Conservation (phyloP, 2,888 invertebrate species). For the Eupithecia dodoneata region DNA sequence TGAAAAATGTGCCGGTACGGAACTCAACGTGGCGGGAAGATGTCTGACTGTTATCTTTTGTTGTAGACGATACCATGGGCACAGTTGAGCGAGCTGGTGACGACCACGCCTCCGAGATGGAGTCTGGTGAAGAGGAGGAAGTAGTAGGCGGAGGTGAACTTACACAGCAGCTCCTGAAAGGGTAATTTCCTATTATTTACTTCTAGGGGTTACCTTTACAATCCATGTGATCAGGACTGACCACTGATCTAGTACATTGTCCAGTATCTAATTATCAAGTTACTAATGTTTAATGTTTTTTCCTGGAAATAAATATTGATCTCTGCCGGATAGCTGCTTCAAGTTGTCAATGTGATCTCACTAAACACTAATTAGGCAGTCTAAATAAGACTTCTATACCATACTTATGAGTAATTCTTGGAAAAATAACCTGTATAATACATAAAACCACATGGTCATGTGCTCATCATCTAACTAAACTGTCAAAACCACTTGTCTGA, state of each 20-base stretch:
- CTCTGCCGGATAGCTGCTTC: neutral
- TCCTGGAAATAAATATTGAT: too few species aligned
- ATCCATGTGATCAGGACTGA: neutral
- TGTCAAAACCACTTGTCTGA: constrained; percentile 30
- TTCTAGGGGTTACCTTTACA: constrained; percentile 25
- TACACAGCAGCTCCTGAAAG: constrained; percentile 74
- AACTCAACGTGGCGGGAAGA: constrained; percentile 76
- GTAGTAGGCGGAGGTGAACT: constrained; percentile 81
- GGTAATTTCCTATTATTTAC: constrained; percentile 55
- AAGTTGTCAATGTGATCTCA: neutral
- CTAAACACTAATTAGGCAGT: neutral
- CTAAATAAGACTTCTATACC: neutral
- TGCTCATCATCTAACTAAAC: constrained; percentile 2
- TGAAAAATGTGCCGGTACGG: constrained; percentile 54
- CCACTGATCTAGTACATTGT: neutral
- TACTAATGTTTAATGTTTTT: too few species aligned
- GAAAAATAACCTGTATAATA: neutral
- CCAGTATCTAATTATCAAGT: neutral
- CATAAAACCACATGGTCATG: neutral
- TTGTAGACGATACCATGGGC: constrained; percentile 84
- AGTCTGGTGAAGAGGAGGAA: constrained; percentile 87
- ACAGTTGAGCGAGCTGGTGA: constrained; percentile 87
- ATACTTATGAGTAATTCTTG: neutral
- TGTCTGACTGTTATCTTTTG: constrained; percentile 53
- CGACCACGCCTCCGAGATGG: constrained; percentile 85